These are phyloP conservation scores for Theonella swinhoei DNA, from an alignment of 37 sponge, comb jelly and placozoan species.

Conservation along the genomic window DNA sequence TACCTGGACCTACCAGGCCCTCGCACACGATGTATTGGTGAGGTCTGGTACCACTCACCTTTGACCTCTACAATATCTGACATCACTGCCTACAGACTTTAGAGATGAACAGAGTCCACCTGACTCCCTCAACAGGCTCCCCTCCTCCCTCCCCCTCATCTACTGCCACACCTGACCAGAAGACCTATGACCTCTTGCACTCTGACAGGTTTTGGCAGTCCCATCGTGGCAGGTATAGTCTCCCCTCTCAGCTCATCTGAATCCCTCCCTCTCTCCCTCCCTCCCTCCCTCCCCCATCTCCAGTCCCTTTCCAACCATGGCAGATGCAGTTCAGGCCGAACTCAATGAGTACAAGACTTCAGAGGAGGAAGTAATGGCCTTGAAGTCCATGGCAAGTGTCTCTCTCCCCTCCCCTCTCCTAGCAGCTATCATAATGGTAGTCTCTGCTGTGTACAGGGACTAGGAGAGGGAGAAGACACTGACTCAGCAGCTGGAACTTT, in stretches of 20 bases:
- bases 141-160: conserved; percentile 7
- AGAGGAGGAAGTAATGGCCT: conserved; percentile 90
- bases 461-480: conserved; percentile 59
- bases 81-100: conserved; percentile 49
- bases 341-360: conserved; percentile 83
- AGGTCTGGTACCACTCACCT: neutral
- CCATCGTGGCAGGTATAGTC: conserved; percentile 84
- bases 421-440: too few relatives aligned
- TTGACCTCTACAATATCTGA: neutral
- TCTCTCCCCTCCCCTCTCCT: neutral
- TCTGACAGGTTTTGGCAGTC: conserved; percentile 78
- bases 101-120: conserved; percentile 72
- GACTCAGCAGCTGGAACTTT: conserved; percentile 58
- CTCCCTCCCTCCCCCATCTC: neutral
- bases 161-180: neutral
- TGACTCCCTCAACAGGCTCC: neutral
- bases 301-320: conserved; percentile 97
- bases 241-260: too few relatives aligned
- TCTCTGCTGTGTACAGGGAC: neutral
- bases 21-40: conserved; percentile 90
- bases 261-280: too few relatives aligned
- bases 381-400: conserved; percentile 90
- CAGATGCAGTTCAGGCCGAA: conserved; percentile 92
- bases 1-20: conserved; percentile 99
- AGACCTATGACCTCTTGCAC: conserved; percentile 70